Evolutionary conservation across 2,888 invertebrate species (phyloP).

Genomic region (Smittia sp.): DNA sequence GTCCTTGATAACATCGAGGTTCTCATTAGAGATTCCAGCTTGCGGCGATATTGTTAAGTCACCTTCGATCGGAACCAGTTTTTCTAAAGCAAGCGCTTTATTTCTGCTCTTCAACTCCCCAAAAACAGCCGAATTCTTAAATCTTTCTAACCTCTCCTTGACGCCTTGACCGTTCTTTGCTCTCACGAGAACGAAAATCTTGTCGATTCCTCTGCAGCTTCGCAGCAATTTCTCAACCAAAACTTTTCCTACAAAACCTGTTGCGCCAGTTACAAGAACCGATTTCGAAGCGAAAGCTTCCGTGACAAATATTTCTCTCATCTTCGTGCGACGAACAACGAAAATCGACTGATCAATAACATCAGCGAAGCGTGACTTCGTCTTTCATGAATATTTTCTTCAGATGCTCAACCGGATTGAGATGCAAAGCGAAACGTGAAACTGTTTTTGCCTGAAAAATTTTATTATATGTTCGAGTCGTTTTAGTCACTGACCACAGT

Average conservation of each 20-base stretch:
- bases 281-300: conserved; percentile 42
- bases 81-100: not conserved
- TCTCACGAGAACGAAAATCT: conserved; percentile 43
- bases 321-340: not conserved
- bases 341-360: conserved; percentile 24
- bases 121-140: conserved; percentile 41
- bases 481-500: too few species aligned
- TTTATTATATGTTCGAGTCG: too few species aligned
- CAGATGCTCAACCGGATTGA: too few species aligned
- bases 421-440: too few species aligned
- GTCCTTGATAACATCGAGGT: conserved; percentile 21
- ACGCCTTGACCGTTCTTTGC: conserved; percentile 40
- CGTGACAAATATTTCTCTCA: conserved; percentile 25
- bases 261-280: conserved; percentile 45
- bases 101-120: not conserved
- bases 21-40: conserved; percentile 11
- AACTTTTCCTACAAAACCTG: conserved; percentile 46
- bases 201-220: conserved; percentile 44
- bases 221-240: conserved; percentile 45
- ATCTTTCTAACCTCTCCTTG: conserved; percentile 39
- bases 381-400: too few species aligned
- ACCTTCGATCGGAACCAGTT: conserved; percentile 1
- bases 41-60: not conserved
- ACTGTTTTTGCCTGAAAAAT: too few species aligned
- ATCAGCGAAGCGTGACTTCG: too few species aligned